Percentiles rank a stretch among this genome's conserved stretches.
Evolutionary conservation across 2,888 invertebrate genomes (phyloP).

Genomic region (Dascillus cervinus): DNA sequence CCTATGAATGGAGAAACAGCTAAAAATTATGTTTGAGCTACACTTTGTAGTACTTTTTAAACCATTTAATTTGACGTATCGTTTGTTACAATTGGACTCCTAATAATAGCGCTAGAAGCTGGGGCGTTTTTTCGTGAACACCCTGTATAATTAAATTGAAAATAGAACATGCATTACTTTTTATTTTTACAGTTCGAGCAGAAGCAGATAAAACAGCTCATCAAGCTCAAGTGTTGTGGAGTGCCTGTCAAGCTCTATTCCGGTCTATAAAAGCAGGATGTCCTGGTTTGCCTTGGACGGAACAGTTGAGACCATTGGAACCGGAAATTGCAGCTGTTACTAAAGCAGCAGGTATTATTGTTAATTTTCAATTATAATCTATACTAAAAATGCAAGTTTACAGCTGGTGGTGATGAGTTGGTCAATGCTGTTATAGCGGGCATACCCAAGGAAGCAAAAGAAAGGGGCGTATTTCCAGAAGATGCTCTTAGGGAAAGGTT

Average conservation of each 20-base stretch:
- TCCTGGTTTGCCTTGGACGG: slow-evolving; percentile 48
- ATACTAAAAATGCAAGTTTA: too few species aligned
- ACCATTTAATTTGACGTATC: too few species aligned
- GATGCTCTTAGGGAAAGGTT: slow-evolving; percentile 80
- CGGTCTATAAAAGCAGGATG: slow-evolving; percentile 63
- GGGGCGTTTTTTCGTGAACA: too few species aligned
- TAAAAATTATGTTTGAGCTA: too few species aligned
- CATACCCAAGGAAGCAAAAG: slow-evolving; percentile 68
- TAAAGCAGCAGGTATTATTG: slow-evolving; percentile 61
- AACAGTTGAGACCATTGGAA: slow-evolving; percentile 54
- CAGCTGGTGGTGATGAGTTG: slow-evolving; percentile 68
- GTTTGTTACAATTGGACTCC: too few species aligned
- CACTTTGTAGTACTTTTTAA: too few species aligned
- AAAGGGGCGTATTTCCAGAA: slow-evolving; percentile 83
- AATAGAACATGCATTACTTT: too few species aligned
- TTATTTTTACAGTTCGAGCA: slow-evolving; percentile 51
- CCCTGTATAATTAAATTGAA: too few species aligned
- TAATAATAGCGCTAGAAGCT: too few species aligned
- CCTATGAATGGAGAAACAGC: too few species aligned
- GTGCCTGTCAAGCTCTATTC: slow-evolving; percentile 82
- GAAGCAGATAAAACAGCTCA: slow-evolving; percentile 67
- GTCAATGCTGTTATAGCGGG: slow-evolving; percentile 69
- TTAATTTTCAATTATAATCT: slow-evolving; percentile 3
- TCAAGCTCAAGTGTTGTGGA: slow-evolving; percentile 86
- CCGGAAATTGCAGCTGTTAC: slow-evolving; percentile 66